Evolutionary conservation across 1,140 invertebrate genomes (phyloP), one percentile per base, ranked within the genome.

Genomic region (Caenorhabditis inopinata): DNA sequence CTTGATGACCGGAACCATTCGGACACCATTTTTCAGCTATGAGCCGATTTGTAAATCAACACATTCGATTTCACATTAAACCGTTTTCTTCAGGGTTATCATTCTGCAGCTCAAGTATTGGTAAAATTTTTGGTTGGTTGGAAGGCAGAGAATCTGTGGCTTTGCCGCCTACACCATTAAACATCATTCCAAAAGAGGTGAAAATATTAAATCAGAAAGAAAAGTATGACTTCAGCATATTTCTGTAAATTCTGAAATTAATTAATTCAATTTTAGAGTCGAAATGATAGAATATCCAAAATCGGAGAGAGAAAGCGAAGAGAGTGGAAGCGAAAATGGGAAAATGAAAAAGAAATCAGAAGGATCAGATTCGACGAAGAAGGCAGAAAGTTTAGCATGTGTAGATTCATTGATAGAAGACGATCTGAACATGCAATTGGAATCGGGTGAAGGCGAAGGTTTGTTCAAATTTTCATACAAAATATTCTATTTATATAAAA

Each of bases 231-330:
- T 23, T 6, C 58, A 18, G 58, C 38, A 32, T 68, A 18, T 21
- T 3, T 68, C 2, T 21, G 9, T 18, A 9, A 18, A 38, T 12
- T 21, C 6, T 68, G n/a, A n/a, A 16, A 38, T 38, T 42, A 42
- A 42, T 14, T 5, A 42, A 42, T 42, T 7, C 7, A 9, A 21
- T 68, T 68, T 68, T 18, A 68, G 58, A 68, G 1, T 32, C 32
- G 58, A 23, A 68, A 68, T 68, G 58, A 68, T 68, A 68, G 32
- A 42, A 38, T 68, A 42, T 68, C 58, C 58, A 68, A 68, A 18
- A 68, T 68, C 58, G 58, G 58, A 68, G 58, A n/a, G 27, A 68
- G 58, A 68, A 68, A 32, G 38, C 25, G 58, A 2, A 29, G 25
- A 9, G 58, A 68, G 58, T 68, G 58, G 58, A 68, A 38, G 32